These are phyloP conservation scores for Pedetes capensis DNA, from an alignment of 2,113 vertebrate species.

Conservation along the genomic window DNA sequence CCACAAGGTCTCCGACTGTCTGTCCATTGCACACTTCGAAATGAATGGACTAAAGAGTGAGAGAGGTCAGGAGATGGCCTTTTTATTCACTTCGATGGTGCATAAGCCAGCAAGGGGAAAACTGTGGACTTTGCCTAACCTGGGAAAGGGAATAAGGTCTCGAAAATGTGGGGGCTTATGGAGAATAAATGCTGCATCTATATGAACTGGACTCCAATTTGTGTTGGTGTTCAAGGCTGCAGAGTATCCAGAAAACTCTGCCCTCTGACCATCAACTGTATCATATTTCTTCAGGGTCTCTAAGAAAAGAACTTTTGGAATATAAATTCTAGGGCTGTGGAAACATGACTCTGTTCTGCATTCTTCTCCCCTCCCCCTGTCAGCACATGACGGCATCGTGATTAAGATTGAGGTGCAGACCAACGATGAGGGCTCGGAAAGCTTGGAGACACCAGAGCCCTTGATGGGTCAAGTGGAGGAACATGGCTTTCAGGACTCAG, in stretches of 20 bases:
- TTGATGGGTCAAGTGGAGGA: constrained; percentile 77
- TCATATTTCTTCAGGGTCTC: not conserved
- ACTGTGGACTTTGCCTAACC: not conserved
- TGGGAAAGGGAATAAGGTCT: not conserved
- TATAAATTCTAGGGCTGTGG: not conserved
- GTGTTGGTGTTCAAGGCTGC: not conserved
- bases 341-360: not conserved
- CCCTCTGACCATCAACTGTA: not conserved
- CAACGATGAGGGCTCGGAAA: constrained; percentile 73
- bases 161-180: not conserved
- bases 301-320: not conserved
- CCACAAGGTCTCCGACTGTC: not conserved
- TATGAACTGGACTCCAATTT: not conserved
- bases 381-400: constrained; percentile 77
- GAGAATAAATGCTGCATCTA: not conserved
- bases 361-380: not conserved
- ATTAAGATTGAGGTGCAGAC: constrained; percentile 80
- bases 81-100: not conserved
- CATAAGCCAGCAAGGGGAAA: not conserved
- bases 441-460: constrained; percentile 71
- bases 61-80: not conserved
- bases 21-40: not conserved
- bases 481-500: constrained; percentile 71
- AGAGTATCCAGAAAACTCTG: not conserved
- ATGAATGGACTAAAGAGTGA: not conserved